Conservation (phyloP, 2,888 invertebrate species). For the Ochropleura plecta region DNA sequence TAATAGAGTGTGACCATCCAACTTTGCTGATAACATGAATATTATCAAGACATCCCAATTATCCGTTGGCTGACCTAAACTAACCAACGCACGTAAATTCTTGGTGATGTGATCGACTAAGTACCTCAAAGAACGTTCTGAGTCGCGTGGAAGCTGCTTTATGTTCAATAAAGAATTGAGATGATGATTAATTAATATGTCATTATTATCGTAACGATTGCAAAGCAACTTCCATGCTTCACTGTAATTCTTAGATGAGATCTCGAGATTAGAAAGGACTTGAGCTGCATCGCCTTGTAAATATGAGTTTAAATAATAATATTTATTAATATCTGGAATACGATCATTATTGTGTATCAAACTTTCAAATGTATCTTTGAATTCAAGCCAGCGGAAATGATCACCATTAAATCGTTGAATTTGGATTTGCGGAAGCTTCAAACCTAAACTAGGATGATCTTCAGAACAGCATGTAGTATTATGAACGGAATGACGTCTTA, state of each 20-base stretch:
- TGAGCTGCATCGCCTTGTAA: slow-evolving; percentile 60
- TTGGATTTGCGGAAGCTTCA: slow-evolving; percentile 53
- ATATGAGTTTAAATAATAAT: slow-evolving; percentile 54
- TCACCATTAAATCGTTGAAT: slow-evolving; percentile 43
- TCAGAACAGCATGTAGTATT: neutral
- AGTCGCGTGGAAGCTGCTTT: too few relatives aligned
- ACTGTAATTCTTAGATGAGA: slow-evolving; percentile 55
- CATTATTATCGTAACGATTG: slow-evolving; percentile 56
- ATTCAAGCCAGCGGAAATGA: slow-evolving; percentile 60
- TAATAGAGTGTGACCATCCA: too few relatives aligned
- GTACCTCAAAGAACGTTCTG: too few relatives aligned
- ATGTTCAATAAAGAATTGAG: too few relatives aligned
- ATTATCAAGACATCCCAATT: too few relatives aligned
- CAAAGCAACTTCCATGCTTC: slow-evolving; percentile 62
- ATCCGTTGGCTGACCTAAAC: too few relatives aligned
- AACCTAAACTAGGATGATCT: neutral
- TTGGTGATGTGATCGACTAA: too few relatives aligned
- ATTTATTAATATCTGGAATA: slow-evolving; percentile 49
- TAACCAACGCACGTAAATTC: too few relatives aligned
- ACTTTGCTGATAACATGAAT: too few relatives aligned
- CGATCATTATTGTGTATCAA: slow-evolving; percentile 51
- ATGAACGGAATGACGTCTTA: too few relatives aligned
- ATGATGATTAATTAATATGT: slow-evolving; percentile 37
- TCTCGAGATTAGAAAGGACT: slow-evolving; percentile 54
- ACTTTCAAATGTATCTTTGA: slow-evolving; percentile 54